Evolutionary conservation across 2,113 vertebrate genomes (phyloP).

Genomic region (Oreocharis arfaki): DNA sequence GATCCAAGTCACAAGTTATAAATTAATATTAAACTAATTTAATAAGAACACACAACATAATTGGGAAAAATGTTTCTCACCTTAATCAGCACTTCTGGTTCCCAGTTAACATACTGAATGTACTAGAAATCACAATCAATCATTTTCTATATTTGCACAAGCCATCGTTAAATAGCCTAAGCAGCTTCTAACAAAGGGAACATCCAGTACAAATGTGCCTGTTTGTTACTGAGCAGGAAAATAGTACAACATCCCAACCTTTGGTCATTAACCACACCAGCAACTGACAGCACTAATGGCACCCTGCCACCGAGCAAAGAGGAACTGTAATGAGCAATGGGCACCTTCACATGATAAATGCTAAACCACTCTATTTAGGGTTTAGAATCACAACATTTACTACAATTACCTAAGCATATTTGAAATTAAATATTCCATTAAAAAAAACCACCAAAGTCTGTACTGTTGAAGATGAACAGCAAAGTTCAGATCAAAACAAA

Average conservation of each 20-base stretch:
- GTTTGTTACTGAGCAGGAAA: background rate
- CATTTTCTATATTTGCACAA: constrained; percentile 7
- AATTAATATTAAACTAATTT: constrained; percentile 34
- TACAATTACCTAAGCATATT: background rate
- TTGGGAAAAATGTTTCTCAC: constrained; percentile 3
- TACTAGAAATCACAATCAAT: constrained; percentile 9
- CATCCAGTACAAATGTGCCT: background rate
- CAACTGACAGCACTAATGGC: background rate
- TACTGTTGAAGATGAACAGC: background rate
- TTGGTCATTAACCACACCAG: background rate
- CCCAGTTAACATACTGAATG: constrained; percentile 6
- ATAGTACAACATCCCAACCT: background rate
- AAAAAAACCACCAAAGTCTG: background rate
- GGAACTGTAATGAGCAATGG: background rate
- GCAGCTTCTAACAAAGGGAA: background rate
- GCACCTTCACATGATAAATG: background rate
- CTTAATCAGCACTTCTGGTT: constrained; percentile 34
- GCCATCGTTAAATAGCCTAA: background rate
- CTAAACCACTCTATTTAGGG: background rate
- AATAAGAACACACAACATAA: constrained; percentile 16
- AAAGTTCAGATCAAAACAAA: background rate
- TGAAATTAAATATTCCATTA: background rate
- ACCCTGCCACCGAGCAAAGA: background rate
- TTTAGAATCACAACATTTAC: background rate
- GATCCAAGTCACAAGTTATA: constrained; percentile 41